A percentile compares a stretch with the other conserved stretches of the same genome.
Evolutionary conservation across 1,140 invertebrate genomes (phyloP).

Genomic region (Danaus plexippus): DNA sequence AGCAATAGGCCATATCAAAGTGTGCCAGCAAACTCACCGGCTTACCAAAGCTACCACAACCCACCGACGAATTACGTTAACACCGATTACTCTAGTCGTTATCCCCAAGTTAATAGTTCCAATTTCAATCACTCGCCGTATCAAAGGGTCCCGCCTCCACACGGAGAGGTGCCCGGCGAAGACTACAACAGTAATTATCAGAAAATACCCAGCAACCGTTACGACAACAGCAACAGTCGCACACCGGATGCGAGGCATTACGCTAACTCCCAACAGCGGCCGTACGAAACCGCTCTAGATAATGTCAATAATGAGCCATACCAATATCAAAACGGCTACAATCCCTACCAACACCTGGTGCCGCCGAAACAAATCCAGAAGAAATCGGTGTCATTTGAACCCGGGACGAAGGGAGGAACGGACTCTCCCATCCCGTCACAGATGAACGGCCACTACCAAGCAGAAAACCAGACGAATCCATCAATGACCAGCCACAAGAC

Average conservation of each 20-base stretch:
- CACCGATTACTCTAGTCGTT: conserved; percentile 64
- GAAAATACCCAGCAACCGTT: conserved; percentile 48
- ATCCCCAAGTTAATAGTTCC: conserved; percentile 47
- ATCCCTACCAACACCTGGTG: conserved; percentile 73
- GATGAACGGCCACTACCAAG: conserved; percentile 50
- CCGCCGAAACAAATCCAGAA: conserved; percentile 72
- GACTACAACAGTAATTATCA: conserved; percentile 56
- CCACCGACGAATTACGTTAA: conserved; percentile 64
- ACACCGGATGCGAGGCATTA: conserved; percentile 41
- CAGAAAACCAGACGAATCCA: conserved; percentile 23
- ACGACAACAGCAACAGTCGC: conserved; percentile 33
- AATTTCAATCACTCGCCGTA: conserved; percentile 67
- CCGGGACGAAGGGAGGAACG: conserved; percentile 75
- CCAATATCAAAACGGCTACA: conserved; percentile 68
- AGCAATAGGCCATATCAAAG: conserved; percentile 62
- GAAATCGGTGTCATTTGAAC: conserved; percentile 79
- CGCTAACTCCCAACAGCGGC: conserved; percentile 44
- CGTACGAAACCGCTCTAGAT: conserved; percentile 33
- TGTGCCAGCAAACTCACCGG: conserved; percentile 62
- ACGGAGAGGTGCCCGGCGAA: conserved; percentile 58
- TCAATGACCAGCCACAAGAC: conserved; percentile 64
- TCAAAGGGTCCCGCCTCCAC: conserved; percentile 72
- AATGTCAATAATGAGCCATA: conserved; percentile 36
- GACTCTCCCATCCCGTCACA: conserved; percentile 71
- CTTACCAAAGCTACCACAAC: conserved; percentile 59